Evolutionary conservation across 64 coral and sea anemone species (phyloP).

Genomic region (Platygyra sinensis): DNA sequence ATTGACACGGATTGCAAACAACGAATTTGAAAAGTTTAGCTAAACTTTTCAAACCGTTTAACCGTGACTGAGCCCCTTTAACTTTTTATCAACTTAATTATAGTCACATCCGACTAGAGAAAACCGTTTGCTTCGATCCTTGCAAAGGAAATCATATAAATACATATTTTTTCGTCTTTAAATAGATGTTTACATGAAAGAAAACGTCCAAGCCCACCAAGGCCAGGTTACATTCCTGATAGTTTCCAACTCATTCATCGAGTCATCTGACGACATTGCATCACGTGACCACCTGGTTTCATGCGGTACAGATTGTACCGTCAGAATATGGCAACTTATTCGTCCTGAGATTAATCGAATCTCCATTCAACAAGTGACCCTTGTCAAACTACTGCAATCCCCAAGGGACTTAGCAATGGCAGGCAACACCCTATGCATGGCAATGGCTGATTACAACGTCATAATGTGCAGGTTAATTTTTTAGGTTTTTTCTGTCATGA

Average conservation of each 20-base stretch:
- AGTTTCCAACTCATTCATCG: constrained; percentile 39
- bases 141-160: not conserved
- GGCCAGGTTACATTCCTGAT: constrained; percentile 73
- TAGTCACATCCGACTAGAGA: no score
- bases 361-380: constrained; percentile 54
- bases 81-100: no score
- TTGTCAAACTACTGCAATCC: constrained; percentile 60
- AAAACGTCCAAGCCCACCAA: constrained; percentile 88
- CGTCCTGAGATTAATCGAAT: constrained; percentile 35
- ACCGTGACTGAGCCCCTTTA: no score
- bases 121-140: not conserved
- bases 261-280: constrained; percentile 41
- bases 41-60: no score
- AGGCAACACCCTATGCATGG: constrained; percentile 76
- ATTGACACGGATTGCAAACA: no score
- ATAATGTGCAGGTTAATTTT: constrained; percentile 75
- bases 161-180: not conserved
- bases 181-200: constrained; percentile 78
- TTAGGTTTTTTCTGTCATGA: not conserved
- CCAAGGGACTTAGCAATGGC: constrained; percentile 83
- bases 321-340: constrained; percentile 76
- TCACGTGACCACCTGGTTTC: constrained; percentile 81
- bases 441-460: constrained; percentile 74
- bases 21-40: no score
- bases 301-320: constrained; percentile 74